Evolutionary conservation across 2,113 vertebrate species (phyloP), one percentile per base, ranked within the genome.

Genomic region (mouse (Mus musculus)): DNA sequence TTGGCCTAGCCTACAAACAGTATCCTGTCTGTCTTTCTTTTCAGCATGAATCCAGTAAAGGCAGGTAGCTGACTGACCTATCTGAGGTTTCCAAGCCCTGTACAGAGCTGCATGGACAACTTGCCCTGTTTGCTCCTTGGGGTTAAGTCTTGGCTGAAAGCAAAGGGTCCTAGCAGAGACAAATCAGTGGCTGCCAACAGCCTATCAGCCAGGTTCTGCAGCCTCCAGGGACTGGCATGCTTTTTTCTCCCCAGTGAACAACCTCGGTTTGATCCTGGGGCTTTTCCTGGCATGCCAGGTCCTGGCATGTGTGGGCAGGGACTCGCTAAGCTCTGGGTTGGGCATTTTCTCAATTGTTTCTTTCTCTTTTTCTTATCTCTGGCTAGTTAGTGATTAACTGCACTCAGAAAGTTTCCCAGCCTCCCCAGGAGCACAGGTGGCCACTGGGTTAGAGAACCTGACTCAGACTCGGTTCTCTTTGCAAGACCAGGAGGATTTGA

Each of bases 331-430:
- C 96, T 81, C 91, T 82, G 94, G 96, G 96, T 75, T 95, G 97
- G 95, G 97, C 96, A 93, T 76, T 93, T 95, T 91, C 91, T 93
- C 96, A 95, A 96, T 96, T 97, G 96, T 97, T 97, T 91, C 93
- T 10, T 93, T 95, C 96, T 94, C 42, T 90, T 89, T 93, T 65
- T 73, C 97, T 97, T 97, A 97, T 98, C 97, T 97, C 84, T 67
- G 93, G 75, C 88, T 96, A 81, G 97, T 98, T 98, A 98, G 97
- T 97, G 94, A 98, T 98, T 97, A 97, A 98, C 97, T 77, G 85
- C 94, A 89, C 87, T 96, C 80, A 97, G 95, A 87, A 97, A 85
- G 93, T 95, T 97, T 97, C 96, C 92, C 97, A 97, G 96, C 96
- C 96, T 96, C 91, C 85, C 77, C 17, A 0, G 90, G 85, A 94